Percentiles rank a stretch among this genome's conserved stretches.
Conservation (phyloP, 2,797 vertebrate species). For the Sebastes melanostomus region DNA sequence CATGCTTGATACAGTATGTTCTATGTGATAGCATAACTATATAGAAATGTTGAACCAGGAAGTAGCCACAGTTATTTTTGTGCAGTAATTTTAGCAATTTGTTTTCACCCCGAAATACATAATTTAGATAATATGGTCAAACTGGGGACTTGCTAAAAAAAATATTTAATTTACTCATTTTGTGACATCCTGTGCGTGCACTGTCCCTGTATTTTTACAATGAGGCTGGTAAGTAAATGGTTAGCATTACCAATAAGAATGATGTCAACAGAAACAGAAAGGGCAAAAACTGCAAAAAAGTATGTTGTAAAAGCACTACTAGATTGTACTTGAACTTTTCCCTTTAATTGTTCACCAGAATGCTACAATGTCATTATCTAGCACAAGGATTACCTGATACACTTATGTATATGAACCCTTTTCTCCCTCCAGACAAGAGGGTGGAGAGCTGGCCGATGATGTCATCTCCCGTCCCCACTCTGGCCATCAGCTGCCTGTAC, state of each 20-base stretch:
- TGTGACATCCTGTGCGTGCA: not conserved
- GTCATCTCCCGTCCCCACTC: conserved; percentile 91
- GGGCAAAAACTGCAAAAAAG: not conserved
- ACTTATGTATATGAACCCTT: not conserved
- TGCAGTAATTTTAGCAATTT: not conserved
- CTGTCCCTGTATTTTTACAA: not conserved
- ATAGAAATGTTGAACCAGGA: not conserved
- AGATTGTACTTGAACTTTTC: not conserved
- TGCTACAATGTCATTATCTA: not conserved
- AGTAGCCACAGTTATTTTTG: not conserved
- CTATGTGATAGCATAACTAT: not conserved
- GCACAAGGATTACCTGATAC: not conserved
- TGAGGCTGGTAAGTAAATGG: not conserved
- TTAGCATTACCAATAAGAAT: not conserved
- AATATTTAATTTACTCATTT: not conserved
- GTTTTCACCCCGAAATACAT: not conserved
- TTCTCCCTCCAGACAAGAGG: conserved; percentile 88
- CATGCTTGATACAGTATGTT: not conserved
- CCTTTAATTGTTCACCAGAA: not conserved
- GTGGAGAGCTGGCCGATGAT: conserved; percentile 97
- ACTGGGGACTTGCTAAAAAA: not conserved
- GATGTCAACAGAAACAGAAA: not conserved
- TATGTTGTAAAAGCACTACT: not conserved
- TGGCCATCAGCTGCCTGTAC: conserved; percentile 95
- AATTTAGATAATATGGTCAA: not conserved